phyloP scores from a whole-genome alignment of 1,140 invertebrate genomes.

The Dysdera silvatica region DNA sequence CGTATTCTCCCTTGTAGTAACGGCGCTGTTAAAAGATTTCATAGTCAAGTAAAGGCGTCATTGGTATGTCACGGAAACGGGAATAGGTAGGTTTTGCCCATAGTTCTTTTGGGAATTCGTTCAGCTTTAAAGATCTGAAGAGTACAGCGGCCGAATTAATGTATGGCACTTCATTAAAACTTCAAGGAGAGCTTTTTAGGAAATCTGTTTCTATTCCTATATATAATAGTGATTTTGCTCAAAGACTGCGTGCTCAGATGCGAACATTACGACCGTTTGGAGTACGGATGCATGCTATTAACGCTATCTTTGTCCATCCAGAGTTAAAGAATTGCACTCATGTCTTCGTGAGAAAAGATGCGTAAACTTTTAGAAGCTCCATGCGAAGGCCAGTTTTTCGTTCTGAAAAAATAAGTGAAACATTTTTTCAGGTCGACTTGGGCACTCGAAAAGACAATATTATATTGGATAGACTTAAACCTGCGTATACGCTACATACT shows the following conservation, averaged over 20 bases:
- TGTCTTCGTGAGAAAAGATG: neutral
- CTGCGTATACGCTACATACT: no score
- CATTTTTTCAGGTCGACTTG: neutral
- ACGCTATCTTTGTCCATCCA: neutral
- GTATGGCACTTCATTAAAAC: neutral
- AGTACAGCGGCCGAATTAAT: neutral
- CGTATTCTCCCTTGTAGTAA: no score
- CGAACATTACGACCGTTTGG: neutral
- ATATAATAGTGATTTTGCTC: neutral
- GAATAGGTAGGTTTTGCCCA: no score
- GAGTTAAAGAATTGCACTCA: neutral
- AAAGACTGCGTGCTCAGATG: neutral
- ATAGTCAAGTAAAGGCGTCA: no score
- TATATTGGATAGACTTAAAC: neutral
- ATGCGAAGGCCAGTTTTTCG: neutral
- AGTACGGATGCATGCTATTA: neutral
- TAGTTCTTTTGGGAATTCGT: no score
- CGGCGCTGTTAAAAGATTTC: no score
- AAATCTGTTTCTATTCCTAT: neutral
- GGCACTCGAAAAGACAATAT: neutral
- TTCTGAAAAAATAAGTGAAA: neutral
- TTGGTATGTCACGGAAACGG: no score
- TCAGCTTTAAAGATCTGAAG: no score
- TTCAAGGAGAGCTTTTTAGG: slow-evolving; percentile 12
- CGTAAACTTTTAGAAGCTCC: neutral